Conservation (phyloP, 2,797 vertebrate species). For the Euphonia xanthogaster region DNA sequence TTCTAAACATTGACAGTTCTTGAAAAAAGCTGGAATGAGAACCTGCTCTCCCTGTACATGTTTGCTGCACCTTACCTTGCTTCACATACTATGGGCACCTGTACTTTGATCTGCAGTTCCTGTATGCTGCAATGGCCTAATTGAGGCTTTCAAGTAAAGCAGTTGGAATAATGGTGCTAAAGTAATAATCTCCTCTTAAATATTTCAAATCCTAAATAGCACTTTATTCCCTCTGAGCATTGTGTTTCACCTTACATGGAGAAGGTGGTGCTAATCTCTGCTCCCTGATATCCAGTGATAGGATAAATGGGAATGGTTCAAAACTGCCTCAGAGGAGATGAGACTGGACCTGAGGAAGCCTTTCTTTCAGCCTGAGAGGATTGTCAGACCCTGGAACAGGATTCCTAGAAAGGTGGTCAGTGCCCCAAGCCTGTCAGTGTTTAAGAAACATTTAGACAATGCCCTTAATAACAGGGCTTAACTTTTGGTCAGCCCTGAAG, state of each 20-base stretch:
- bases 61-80: not conserved
- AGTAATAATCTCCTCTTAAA: not conserved
- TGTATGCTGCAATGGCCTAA: not conserved
- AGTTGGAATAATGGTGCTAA: not conserved
- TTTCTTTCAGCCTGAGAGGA: not conserved
- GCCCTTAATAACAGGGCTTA: not conserved
- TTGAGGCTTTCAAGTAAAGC: not conserved
- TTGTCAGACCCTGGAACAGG: not conserved
- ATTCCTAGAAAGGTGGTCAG: not conserved
- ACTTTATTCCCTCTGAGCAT: not conserved
- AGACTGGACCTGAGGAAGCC: not conserved
- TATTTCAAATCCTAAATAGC: constrained; percentile 5
- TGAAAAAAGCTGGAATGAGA: not conserved
- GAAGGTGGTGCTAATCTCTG: not conserved
- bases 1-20: not conserved
- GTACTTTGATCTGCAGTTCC: not conserved
- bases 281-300: not conserved
- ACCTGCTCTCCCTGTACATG: not conserved
- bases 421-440: not conserved
- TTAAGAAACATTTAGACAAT: not conserved
- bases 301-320: not conserved
- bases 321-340: not conserved
- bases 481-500: not conserved
- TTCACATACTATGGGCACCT: not conserved
- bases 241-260: not conserved